Evolutionary conservation across 2,113 vertebrate species (phyloP).

Genomic region (Morone saxatilis): DNA sequence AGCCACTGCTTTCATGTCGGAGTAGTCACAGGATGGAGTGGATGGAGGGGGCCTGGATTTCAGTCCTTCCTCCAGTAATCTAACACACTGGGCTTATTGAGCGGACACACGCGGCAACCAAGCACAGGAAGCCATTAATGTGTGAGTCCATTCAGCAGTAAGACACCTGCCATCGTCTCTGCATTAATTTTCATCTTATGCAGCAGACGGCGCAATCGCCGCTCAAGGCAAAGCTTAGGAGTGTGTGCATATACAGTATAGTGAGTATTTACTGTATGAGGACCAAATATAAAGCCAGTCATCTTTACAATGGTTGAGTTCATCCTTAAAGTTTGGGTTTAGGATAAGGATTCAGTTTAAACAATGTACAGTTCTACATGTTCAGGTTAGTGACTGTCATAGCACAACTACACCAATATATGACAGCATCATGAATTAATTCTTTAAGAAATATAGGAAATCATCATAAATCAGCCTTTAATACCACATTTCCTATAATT

Average conservation of each 20-base stretch:
- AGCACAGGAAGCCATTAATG: background rate
- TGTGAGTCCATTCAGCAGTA: background rate
- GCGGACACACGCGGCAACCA: background rate
- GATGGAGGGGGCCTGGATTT: background rate
- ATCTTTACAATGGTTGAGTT: background rate
- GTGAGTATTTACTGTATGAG: background rate
- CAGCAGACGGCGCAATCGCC: background rate
- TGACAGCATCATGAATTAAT: background rate
- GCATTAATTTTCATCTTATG: slow-evolving; percentile 14
- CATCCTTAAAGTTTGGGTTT: background rate
- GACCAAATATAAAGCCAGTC: background rate
- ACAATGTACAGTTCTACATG: background rate
- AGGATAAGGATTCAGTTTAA: background rate
- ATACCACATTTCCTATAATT: background rate
- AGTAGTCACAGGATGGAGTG: background rate
- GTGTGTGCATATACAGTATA: too few species aligned
- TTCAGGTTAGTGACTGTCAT: background rate
- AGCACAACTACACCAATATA: background rate
- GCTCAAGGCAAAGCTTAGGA: background rate
- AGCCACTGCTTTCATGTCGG: background rate
- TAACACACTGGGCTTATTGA: background rate
- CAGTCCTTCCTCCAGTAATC: background rate
- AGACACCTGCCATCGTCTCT: background rate
- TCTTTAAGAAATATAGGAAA: background rate
- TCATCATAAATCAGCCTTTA: too few species aligned